Evolutionary conservation across 2,113 vertebrate genomes (phyloP).

Genomic region (Pleuronectes platessa): DNA sequence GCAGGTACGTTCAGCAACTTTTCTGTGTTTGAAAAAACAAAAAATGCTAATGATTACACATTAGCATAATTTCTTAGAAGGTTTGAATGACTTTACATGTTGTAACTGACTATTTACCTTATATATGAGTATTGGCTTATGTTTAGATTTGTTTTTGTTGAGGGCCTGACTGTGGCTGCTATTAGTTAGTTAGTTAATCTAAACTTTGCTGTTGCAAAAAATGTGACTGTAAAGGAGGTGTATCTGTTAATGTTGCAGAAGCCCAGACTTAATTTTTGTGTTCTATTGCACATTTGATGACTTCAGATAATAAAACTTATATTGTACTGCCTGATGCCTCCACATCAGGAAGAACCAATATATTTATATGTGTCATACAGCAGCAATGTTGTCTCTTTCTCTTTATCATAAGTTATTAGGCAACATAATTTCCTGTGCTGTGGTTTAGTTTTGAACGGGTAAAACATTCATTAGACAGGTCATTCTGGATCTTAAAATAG

Average conservation of each 20-base stretch:
- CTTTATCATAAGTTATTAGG: background rate
- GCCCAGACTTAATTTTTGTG: background rate
- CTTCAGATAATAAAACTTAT: too few relatives aligned
- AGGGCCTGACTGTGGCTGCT: background rate
- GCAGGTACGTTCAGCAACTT: too few relatives aligned
- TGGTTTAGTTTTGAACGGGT: background rate
- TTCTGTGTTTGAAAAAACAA: too few relatives aligned
- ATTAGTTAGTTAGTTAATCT: background rate
- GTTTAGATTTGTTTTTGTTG: background rate
- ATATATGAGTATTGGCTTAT: background rate
- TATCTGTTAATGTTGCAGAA: background rate
- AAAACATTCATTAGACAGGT: too few relatives aligned
- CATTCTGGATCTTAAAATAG: too few relatives aligned
- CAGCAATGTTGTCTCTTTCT: background rate
- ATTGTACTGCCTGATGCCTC: background rate
- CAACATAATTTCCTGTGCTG: background rate
- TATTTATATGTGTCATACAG: background rate
- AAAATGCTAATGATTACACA: too few relatives aligned
- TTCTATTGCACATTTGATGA: background rate
- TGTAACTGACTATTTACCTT: too few relatives aligned
- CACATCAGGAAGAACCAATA: background rate
- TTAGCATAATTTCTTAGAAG: too few relatives aligned
- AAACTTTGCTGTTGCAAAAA: background rate
- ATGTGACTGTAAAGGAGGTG: constrained; percentile 15
- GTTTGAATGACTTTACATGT: too few relatives aligned